Conservation (phyloP, 2,113 vertebrate species). For the Chaetodon trifascialis region DNA sequence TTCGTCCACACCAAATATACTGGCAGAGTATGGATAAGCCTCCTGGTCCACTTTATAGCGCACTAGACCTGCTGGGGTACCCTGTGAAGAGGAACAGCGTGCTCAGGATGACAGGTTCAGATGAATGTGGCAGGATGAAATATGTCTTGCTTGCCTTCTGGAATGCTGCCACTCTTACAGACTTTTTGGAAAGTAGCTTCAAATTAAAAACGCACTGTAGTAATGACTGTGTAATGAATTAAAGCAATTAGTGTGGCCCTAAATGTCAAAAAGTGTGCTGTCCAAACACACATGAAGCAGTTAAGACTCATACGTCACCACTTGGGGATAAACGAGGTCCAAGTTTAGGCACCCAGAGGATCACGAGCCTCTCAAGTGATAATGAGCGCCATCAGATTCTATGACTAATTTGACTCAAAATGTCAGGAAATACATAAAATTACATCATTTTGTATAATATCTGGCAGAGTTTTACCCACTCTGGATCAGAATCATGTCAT, state of each 20-base stretch:
- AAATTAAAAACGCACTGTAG: slow-evolving; percentile 22
- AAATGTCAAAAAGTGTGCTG: slow-evolving; percentile 40
- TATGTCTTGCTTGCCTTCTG: neutral
- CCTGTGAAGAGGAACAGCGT: slow-evolving; percentile 77
- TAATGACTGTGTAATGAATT: slow-evolving; percentile 29
- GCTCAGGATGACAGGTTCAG: neutral
- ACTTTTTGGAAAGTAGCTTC: slow-evolving; percentile 1
- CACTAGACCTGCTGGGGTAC: slow-evolving; percentile 90
- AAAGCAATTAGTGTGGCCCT: slow-evolving; percentile 38
- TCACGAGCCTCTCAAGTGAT: slow-evolving; percentile 34
- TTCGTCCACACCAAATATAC: slow-evolving; percentile 94
- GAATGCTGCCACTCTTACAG: neutral
- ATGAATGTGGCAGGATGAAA: slow-evolving; percentile 2
- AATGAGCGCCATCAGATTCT: slow-evolving; percentile 27
- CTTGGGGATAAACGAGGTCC: slow-evolving; percentile 5
- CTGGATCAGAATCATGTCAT: neutral
- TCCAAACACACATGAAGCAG: neutral
- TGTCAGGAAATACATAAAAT: slow-evolving; percentile 44
- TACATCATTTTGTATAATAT: neutral
- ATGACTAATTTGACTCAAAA: slow-evolving; percentile 34
- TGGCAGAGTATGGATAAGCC: slow-evolving; percentile 91
- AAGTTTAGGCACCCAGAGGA: slow-evolving; percentile 20
- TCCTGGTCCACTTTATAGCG: slow-evolving; percentile 90
- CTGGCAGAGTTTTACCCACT: neutral
- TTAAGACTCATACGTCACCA: slow-evolving; percentile 7